phyloP scores from a whole-genome alignment of 2,113 vertebrate genomes.

The Chitala chitala region DNA sequence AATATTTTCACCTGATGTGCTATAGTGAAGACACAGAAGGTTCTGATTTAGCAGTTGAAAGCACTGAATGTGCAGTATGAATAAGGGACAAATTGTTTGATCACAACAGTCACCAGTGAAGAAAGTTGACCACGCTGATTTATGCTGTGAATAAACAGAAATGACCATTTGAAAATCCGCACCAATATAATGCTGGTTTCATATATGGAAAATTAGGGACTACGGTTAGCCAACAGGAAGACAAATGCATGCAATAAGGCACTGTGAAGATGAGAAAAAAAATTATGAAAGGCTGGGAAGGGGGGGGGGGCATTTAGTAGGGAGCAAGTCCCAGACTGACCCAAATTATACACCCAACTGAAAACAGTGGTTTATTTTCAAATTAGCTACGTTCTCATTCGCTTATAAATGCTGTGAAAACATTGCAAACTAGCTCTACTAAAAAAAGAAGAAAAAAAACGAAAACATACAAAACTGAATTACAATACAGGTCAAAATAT shows the following conservation, averaged over 20 bases:
- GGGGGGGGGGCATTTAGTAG: background rate
- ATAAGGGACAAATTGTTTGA: too few relatives aligned
- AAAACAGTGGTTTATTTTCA: background rate
- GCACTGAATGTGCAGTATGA: background rate
- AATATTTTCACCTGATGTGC: background rate
- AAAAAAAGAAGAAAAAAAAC: background rate
- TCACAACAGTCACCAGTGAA: too few relatives aligned
- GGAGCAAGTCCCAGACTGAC: background rate
- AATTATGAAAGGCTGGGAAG: background rate
- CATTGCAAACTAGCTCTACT: background rate
- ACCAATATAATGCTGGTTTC: background rate
- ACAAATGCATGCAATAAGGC: background rate
- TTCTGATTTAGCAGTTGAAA: background rate
- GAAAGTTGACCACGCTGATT: too few relatives aligned
- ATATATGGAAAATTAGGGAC: constrained; percentile 4
- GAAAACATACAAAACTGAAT: background rate
- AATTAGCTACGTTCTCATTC: background rate
- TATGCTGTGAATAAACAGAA: background rate
- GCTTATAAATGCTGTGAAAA: background rate
- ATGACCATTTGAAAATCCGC: background rate
- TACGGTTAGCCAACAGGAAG: background rate
- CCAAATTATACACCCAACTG: background rate
- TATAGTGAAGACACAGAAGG: background rate
- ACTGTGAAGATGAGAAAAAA: background rate
- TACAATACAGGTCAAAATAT: background rate